A percentile compares a stretch with the other conserved stretches of the same genome.
Conservation (phyloP, 1,140 invertebrate genomes). For the Whitmania pigra region DNA sequence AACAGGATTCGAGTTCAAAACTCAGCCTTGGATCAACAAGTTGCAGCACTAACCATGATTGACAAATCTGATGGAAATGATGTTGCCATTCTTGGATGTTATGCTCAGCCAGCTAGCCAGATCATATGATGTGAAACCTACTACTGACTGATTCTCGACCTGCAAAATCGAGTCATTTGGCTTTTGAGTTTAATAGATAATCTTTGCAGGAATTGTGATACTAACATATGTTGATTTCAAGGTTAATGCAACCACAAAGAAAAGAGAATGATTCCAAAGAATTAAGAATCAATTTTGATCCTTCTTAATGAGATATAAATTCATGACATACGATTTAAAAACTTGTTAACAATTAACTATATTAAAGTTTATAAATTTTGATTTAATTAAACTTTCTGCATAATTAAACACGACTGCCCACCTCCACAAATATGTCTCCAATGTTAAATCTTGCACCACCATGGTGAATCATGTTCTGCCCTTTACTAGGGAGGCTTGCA, state of each 20-base stretch:
- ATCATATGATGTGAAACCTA: constrained; percentile 5
- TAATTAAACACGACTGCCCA: neutral
- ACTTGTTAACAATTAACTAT: too few species aligned
- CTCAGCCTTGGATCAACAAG: too few species aligned
- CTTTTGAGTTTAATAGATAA: neutral
- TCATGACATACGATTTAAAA: too few species aligned
- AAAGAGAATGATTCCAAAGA: neutral
- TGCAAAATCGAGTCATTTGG: neutral
- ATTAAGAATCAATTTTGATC: too few species aligned
- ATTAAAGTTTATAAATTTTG: too few species aligned
- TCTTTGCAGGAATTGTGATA: neutral
- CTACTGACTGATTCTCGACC: neutral
- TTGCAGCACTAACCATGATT: too few species aligned
- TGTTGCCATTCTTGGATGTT: neutral
- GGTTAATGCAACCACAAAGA: neutral
- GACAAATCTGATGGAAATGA: neutral
- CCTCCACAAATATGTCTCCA: neutral
- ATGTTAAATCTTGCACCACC: neutral
- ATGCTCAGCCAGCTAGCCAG: neutral
- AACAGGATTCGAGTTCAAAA: too few species aligned
- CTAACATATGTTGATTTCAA: neutral
- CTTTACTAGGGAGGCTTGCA: neutral
- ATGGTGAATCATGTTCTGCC: neutral
- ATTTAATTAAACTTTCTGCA: too few species aligned
- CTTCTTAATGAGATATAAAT: too few species aligned